Percentiles rank a stretch among this genome's conserved stretches.
phyloP scores from a whole-genome alignment of 2,113 vertebrate genomes.

The Neogobius melanostomus region DNA sequence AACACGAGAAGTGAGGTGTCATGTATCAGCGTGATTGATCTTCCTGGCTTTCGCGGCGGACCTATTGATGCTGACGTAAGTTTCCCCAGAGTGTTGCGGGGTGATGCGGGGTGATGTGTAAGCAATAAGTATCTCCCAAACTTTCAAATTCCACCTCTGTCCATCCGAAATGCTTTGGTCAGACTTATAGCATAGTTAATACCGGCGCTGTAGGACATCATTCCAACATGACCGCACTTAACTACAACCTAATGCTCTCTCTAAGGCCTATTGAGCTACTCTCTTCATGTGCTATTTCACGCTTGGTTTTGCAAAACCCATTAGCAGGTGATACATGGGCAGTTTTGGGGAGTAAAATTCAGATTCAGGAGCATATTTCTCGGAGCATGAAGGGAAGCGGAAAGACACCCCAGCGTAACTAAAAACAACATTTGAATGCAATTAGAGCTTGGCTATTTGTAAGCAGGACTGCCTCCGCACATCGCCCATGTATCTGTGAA shows the following conservation, averaged over 20 bases:
- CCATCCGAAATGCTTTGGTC: conserved; percentile 2
- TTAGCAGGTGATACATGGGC: conserved; percentile 28
- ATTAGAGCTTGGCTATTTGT: conserved; percentile 1
- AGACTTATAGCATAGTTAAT: conserved; percentile 12
- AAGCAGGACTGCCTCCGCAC: neutral
- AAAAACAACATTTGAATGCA: conserved; percentile 6
- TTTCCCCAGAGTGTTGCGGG: neutral
- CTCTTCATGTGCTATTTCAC: conserved; percentile 24
- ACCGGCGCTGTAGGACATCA: conserved; percentile 16
- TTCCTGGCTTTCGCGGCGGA: neutral
- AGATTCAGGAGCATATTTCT: conserved; percentile 18
- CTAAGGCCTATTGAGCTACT: conserved; percentile 19
- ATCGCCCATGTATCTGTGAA: conserved; percentile 4
- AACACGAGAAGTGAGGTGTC: conserved; percentile 16
- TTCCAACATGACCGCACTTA: conserved; percentile 10
- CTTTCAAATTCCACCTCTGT: neutral
- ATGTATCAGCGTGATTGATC: neutral
- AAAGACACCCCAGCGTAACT: neutral
- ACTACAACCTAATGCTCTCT: conserved; percentile 16
- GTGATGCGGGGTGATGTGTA: neutral
- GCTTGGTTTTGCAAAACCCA: conserved; percentile 25
- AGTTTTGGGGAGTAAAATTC: conserved; percentile 20
- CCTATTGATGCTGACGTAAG: neutral
- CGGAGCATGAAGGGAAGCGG: conserved; percentile 2
- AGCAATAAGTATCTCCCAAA: neutral